phyloP scores from a whole-genome alignment of 1,140 invertebrate species.

The Eumaeus atala region DNA sequence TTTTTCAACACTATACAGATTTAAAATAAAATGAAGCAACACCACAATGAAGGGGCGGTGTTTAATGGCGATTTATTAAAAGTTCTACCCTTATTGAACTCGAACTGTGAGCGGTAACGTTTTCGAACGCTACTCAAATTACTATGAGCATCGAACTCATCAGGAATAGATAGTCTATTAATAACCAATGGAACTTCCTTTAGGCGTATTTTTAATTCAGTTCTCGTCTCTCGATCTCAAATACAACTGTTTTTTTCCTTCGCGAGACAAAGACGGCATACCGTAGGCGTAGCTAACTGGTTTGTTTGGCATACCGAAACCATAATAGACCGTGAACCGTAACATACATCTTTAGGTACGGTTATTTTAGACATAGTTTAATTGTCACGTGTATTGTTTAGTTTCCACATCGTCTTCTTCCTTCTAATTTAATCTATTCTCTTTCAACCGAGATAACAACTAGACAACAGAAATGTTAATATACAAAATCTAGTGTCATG shows the following conservation, averaged over 20 bases:
- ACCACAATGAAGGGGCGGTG: no score
- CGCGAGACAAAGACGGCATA: conserved; percentile 17
- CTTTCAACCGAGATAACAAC: no score
- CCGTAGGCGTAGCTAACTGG: conserved; percentile 22
- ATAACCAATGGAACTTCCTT: conserved; percentile 4
- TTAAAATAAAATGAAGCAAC: no score
- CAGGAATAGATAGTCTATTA: neutral
- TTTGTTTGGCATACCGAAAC: conserved; percentile 24
- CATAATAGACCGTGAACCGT: conserved; percentile 26
- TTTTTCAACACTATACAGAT: no score
- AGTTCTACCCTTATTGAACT: no score
- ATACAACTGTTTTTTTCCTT: conserved; percentile 27
- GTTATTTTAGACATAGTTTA: neutral
- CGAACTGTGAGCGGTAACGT: no score
- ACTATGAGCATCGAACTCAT: conserved; percentile 1
- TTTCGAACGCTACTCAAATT: no score
- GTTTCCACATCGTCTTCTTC: neutral
- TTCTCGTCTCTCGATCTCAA: conserved; percentile 2
- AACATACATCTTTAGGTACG: neutral
- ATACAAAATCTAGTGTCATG: no score
- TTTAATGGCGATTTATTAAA: no score
- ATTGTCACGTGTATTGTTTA: neutral
- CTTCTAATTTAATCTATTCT: no score
- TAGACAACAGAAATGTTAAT: no score
- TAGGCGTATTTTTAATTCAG: conserved; percentile 6